Base-by-base conservation (phyloP, 2,797 vertebrate genomes). In the Typhlichthys subterraneus region DNA sequence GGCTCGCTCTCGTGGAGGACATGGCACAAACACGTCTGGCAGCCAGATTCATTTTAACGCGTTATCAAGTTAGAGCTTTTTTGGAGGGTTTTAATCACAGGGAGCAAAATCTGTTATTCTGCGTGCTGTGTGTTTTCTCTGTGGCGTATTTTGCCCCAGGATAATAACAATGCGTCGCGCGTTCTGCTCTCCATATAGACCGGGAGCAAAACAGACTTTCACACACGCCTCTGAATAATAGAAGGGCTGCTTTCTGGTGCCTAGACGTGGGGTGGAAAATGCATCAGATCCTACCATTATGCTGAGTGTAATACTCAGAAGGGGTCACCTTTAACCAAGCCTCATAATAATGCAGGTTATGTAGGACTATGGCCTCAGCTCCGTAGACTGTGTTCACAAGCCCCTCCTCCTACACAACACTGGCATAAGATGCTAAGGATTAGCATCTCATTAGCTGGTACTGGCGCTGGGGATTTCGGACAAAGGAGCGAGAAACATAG, bases 371-470 rank as follows among this genome's bases (percentile, higher is more conserved):
- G 65, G 80, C 70, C 83, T 80, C 79, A 84, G 87, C 86, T 90
- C 79, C 86, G 77, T 74, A 46, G 66, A 69, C 83, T 85, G 85
- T 86, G 79, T 83, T 87, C 70, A 79, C 87, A 90, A 71, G 81
- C 74, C 47, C 72, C 78, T 83, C 77, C 69, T 55, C 69, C 76
- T 69, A 76, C 76, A 81, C 84, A 87, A 88, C 85, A 86, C 75
- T 61, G 63, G 76, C 66, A 77, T 81, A 84, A 86, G 70, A 88
- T 81, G 73, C 73, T 55, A 29, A 65, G 76, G 78, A 92, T 93
- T 90, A 89, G 85, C 88, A 90, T 92, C 73, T 90, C 84, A 92
- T 93, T 91, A 87, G 66, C 76, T 57, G 19, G 50, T 55, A 67
- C 66, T 69, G 62, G 63, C 42, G 55, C 67, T 59, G 65, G 70